phyloP scores from a whole-genome alignment of 1,140 invertebrate species.

The Tetragonula clypearis region DNA sequence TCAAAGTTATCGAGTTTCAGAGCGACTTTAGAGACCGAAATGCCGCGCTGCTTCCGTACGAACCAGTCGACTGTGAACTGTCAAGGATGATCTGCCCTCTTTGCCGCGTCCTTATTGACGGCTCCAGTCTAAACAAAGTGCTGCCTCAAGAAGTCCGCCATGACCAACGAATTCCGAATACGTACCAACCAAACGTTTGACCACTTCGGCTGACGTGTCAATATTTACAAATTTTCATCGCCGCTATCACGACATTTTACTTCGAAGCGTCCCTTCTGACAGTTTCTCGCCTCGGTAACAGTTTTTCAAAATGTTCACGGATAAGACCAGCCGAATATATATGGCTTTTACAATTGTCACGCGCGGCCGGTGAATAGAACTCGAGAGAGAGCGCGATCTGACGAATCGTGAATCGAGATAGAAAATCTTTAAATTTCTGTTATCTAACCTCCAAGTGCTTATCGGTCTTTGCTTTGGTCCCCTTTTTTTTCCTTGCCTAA shows the following conservation, averaged over 20 bases:
- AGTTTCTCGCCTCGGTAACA: not conserved
- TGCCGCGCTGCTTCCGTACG: conserved; percentile 46
- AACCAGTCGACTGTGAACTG: conserved; percentile 63
- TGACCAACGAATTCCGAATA: not conserved
- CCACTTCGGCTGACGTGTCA: not conserved
- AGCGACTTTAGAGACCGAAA: conserved; percentile 34
- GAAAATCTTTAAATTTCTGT: conserved; percentile 32
- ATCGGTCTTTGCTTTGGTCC: conserved; percentile 46
- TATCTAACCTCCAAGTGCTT: conserved; percentile 47
- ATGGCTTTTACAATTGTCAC: not conserved
- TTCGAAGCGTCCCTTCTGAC: not conserved
- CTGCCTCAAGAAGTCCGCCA: conserved; percentile 5
- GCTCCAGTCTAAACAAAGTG: conserved; percentile 38
- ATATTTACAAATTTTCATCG: conserved; percentile 28
- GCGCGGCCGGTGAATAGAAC: not conserved
- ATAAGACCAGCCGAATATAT: not conserved
- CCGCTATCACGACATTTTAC: not conserved
- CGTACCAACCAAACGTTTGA: not conserved
- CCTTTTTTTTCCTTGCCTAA: conserved; percentile 38
- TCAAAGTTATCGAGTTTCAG: conserved; percentile 66
- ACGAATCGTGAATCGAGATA: conserved; percentile 9
- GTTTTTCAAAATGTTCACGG: not conserved
- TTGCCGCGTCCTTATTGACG: conserved; percentile 7
- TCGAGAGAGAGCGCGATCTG: too few relatives aligned
- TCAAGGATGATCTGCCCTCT: conserved; percentile 62